A percentile compares a stretch with the other conserved stretches of the same genome.
These are phyloP conservation scores for Conomelus anceps DNA, from an alignment of 2,888 invertebrate species.

Conservation along the genomic window DNA sequence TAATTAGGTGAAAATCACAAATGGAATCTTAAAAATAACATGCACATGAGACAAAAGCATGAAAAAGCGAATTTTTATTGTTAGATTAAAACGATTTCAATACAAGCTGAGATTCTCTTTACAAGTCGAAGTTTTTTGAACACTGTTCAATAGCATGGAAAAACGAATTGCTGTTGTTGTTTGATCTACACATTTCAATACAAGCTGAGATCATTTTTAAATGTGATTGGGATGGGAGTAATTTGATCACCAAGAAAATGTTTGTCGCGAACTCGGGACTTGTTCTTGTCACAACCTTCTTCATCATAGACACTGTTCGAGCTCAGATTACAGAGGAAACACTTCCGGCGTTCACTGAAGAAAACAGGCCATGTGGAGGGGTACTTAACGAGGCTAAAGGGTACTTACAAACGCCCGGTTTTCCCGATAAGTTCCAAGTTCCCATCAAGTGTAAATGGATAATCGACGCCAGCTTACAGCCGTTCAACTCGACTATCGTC, in stretches of 20 bases:
- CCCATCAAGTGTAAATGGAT: constrained; percentile 84
- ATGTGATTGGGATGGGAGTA: neutral
- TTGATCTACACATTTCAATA: no score
- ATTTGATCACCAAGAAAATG: neutral
- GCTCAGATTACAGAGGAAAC: neutral
- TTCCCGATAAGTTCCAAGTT: constrained; percentile 71
- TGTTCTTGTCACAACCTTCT: neutral
- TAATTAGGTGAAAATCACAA: no score
- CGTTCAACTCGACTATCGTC: constrained; percentile 59
- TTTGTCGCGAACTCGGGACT: neutral
- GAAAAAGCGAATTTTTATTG: no score
- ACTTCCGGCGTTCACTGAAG: neutral
- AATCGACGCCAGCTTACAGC: constrained; percentile 57
- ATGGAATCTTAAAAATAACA: no score
- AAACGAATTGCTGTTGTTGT: no score
- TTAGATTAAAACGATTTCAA: no score
- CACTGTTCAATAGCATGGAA: no score
- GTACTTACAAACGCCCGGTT: constrained; percentile 73
- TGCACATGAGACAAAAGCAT: no score
- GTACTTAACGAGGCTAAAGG: constrained; percentile 59
- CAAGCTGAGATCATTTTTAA: neutral
- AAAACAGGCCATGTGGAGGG: constrained; percentile 56
- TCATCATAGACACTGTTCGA: neutral
- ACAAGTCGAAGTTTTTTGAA: no score
- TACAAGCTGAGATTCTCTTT: no score